These are phyloP conservation scores for Probaryconus sp. DNA, from an alignment of 1,140 invertebrate genomes.

Conservation along the genomic window DNA sequence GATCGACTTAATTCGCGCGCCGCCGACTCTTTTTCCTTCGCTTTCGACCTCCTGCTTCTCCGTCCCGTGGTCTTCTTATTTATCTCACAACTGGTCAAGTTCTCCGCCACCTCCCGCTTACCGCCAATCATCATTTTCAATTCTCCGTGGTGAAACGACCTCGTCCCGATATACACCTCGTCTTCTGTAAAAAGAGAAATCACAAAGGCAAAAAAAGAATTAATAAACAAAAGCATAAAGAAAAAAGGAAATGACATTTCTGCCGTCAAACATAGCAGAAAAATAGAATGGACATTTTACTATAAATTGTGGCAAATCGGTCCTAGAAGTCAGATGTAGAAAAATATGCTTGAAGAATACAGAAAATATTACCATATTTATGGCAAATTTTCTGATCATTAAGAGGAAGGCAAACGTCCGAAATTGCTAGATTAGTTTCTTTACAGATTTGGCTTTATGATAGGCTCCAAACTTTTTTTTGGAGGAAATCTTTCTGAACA, in stretches of 20 bases:
- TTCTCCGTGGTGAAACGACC: constrained; percentile 71
- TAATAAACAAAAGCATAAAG: constrained; percentile 29
- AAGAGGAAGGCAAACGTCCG: too few species aligned
- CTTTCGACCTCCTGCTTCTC: constrained; percentile 61
- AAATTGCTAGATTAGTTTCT: too few species aligned
- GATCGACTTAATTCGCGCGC: constrained; percentile 77
- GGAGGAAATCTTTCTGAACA: too few species aligned
- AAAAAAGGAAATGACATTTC: constrained; percentile 64
- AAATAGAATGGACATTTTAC: too few species aligned
- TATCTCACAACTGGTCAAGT: constrained; percentile 63
- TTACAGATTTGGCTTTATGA: too few species aligned
- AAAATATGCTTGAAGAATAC: too few species aligned
- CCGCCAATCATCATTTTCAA: constrained; percentile 76
- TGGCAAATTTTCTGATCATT: too few species aligned
- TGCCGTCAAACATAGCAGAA: constrained; percentile 38
- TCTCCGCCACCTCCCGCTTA: constrained; percentile 68
- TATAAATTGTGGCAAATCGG: too few species aligned
- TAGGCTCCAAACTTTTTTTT: too few species aligned
- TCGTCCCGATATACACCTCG: constrained; percentile 59
- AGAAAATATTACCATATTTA: too few species aligned
- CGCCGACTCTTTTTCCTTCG: constrained; percentile 70
- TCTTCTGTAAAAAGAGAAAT: constrained; percentile 39
- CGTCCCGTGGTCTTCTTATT: constrained; percentile 59
- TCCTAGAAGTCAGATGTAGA: too few species aligned
- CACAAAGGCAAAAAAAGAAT: constrained; percentile 4